These are phyloP conservation scores for Cheilosia impressa DNA, from an alignment of 2,888 invertebrate species.

Conservation along the genomic window DNA sequence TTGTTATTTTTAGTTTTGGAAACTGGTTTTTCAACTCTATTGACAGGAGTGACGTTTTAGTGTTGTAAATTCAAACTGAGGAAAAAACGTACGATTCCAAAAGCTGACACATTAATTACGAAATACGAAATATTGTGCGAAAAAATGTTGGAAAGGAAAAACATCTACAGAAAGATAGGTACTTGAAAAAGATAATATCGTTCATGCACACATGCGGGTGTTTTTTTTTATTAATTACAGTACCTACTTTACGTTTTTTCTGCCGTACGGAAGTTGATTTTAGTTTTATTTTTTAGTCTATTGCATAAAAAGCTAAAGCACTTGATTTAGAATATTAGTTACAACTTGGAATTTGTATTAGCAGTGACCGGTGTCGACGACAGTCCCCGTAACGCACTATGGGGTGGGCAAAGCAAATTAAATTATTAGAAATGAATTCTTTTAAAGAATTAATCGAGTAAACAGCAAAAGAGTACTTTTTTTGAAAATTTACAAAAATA, in stretches of 20 bases:
- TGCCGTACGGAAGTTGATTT: not conserved
- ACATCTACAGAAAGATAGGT: not conserved
- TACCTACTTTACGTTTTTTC: not conserved
- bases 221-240: not conserved
- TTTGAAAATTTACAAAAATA: not conserved
- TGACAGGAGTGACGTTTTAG: not conserved
- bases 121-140: not conserved
- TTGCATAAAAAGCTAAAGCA: conserved; percentile 15
- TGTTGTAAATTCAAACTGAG: not conserved
- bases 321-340: conserved; percentile 29
- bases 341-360: conserved; percentile 3
- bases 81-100: not conserved
- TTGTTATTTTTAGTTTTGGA: not conserved
- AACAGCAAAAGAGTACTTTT: not conserved
- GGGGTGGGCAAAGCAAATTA: not conserved
- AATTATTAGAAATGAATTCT: not conserved
- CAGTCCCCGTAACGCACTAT: conserved; percentile 1
- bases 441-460: not conserved
- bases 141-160: not conserved
- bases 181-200: not conserved
- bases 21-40: conserved; percentile 18
- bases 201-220: conserved; percentile 3
- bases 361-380: not conserved
- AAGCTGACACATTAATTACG: conserved; percentile 2
- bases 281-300: not conserved